Percentiles rank a stretch among this genome's conserved stretches.
Evolutionary conservation across 2,797 vertebrate genomes (phyloP).

Genomic region (Salarias fasciatus): DNA sequence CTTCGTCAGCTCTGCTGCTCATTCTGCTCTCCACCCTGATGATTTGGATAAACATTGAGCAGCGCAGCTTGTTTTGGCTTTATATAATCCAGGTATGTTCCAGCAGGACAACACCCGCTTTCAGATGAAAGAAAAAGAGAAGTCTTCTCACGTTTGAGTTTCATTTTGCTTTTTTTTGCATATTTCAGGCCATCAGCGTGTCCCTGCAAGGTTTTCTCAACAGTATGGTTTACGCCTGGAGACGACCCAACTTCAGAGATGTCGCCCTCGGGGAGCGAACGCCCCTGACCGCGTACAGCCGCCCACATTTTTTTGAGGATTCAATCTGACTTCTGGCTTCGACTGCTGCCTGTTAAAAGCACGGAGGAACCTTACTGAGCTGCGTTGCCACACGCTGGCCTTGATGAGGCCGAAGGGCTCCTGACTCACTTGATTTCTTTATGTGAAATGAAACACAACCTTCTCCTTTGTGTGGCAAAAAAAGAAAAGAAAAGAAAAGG

Average conservation of each 20-base stretch:
- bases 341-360: neutral
- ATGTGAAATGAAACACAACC: slow-evolving; percentile 9
- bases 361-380: neutral
- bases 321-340: slow-evolving; percentile 5
- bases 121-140: neutral
- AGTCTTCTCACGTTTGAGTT: slow-evolving; percentile 6
- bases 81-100: slow-evolving; percentile 73
- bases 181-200: slow-evolving; percentile 73
- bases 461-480: neutral
- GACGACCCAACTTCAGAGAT: slow-evolving; percentile 81
- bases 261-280: slow-evolving; percentile 71
- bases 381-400: neutral
- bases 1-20: slow-evolving; percentile 73
- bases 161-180: neutral
- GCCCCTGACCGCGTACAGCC: slow-evolving; percentile 41
- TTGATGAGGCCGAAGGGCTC: neutral
- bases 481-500: neutral
- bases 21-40: slow-evolving; percentile 70
- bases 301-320: slow-evolving; percentile 78
- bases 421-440: slow-evolving; percentile 1
- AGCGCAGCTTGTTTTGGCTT: slow-evolving; percentile 62
- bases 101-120: neutral
- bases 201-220: slow-evolving; percentile 88
- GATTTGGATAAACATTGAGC: slow-evolving; percentile 18
- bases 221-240: slow-evolving; percentile 86